Base-by-base conservation (phyloP, 92 coral and sea anemone genomes). In the Porites cylindrica region DNA sequence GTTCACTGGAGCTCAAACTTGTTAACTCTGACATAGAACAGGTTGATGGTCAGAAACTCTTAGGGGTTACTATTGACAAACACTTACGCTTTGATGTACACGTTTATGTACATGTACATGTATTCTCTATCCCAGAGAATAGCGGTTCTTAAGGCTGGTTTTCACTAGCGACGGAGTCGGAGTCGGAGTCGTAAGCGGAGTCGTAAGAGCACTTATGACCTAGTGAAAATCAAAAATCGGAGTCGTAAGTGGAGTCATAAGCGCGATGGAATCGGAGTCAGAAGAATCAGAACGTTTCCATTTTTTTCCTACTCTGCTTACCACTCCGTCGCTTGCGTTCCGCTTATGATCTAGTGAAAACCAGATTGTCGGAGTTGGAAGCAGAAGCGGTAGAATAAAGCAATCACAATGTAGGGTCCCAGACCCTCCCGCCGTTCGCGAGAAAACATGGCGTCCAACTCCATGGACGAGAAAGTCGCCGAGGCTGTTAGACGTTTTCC, bases 401-500 rank as follows among this genome's bases (percentile, higher is more conserved):
- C 87, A 83, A 83, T 83, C 87, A 83, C 82, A 74, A 76, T 76
- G 82, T 79, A 16, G 4, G 85, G 11, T 68, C 77, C 38, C 82
- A 88, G 87, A 23, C 59, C 70, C 82, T 88, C 85, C 59, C 61
- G 38, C 51, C 43, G 14, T 7, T 14, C 66, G 38, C 26, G 61
- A 79, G 20, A 65, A 32, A 73, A 73, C 88, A 73, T 73, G 81
- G 75, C 75, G 74, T 69, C 80, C 26, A 23, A 23, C 24, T 32
- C 53, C 50, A 8, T 0, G 24, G 91, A 91, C 75, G 79, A 88
- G 52, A 88, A 84, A 76, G 32, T 90, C 21, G 90, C 90, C 1
- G 92, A 92, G 81, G 92, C 79, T 14, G 95, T 89, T 18, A 76
- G 92, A 20, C 66, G 68, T 62, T 88, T 65, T 47, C 95, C 91